Percentiles rank a stretch among this genome's conserved stretches.
Conservation (phyloP, 2,888 invertebrate species). For the Crioceris asparagi region DNA sequence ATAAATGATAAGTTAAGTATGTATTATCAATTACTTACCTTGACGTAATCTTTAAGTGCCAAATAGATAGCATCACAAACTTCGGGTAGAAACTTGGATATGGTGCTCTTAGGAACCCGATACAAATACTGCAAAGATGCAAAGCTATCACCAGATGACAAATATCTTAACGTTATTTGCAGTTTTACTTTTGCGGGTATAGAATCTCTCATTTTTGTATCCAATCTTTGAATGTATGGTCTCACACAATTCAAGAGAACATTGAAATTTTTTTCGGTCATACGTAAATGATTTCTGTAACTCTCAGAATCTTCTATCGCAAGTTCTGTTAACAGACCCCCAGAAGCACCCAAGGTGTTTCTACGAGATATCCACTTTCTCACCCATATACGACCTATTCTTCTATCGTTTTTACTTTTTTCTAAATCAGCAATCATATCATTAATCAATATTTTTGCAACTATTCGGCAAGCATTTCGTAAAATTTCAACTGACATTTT, state of each 20-base stretch:
- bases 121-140: constrained; percentile 4
- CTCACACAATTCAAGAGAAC: constrained; percentile 8
- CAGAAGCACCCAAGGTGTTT: constrained; percentile 17
- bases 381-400: constrained; percentile 16
- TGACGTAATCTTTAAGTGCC: constrained; percentile 1
- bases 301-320: constrained; percentile 19
- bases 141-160: constrained; percentile 13
- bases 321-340: constrained; percentile 19
- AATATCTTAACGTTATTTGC: constrained; percentile 16
- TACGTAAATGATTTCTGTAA: constrained; percentile 15
- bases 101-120: constrained; percentile 4
- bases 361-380: constrained; percentile 18
- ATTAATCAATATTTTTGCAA: too few species aligned
- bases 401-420: constrained; percentile 10
- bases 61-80: constrained; percentile 6
- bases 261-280: constrained; percentile 13
- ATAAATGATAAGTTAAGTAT: too few species aligned
- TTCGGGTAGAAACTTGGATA: constrained; percentile 6
- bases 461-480: too few species aligned
- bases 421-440: constrained; percentile 11
- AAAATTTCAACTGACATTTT: too few species aligned
- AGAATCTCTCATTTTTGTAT: constrained; percentile 6
- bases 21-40: constrained; percentile 6
- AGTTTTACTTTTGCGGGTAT: constrained; percentile 13
- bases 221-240: constrained; percentile 8